A percentile compares a stretch with the other conserved stretches of the same genome.
Conservation (phyloP, 2,113 vertebrate species). For the Gambusia affinis region DNA sequence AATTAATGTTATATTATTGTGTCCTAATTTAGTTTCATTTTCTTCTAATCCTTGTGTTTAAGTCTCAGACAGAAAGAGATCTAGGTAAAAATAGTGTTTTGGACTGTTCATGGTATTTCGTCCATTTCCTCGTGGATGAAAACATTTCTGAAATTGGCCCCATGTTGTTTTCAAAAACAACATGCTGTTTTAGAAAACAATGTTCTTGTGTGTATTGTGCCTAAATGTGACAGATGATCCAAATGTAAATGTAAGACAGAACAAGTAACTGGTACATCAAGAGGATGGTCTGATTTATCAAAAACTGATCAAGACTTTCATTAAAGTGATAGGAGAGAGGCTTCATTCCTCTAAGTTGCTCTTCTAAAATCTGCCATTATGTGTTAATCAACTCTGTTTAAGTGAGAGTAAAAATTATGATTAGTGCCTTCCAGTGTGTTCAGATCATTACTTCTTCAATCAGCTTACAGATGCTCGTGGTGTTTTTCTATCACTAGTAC, state of each 20-base stretch:
- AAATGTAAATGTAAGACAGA: background rate
- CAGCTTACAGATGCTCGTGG: constrained; percentile 8
- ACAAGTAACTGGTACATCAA: background rate
- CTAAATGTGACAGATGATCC: too few relatives aligned
- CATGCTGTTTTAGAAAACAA: too few relatives aligned
- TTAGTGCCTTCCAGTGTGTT: constrained; percentile 14
- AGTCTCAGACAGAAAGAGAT: too few relatives aligned
- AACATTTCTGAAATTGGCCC: too few relatives aligned
- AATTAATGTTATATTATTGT: too few relatives aligned
- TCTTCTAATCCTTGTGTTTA: too few relatives aligned
- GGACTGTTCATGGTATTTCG: too few relatives aligned
- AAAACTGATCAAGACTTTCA: constrained; percentile 34
- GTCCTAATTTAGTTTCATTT: too few relatives aligned
- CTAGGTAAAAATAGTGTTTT: too few relatives aligned
- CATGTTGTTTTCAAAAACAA: too few relatives aligned
- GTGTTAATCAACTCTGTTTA: constrained; percentile 35
- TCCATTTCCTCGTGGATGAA: too few relatives aligned
- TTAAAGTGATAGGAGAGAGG: constrained; percentile 11
- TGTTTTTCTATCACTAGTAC: background rate
- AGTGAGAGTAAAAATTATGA: constrained; percentile 26
- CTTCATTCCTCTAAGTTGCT: constrained; percentile 15
- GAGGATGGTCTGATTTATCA: constrained; percentile 5
- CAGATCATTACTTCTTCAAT: constrained; percentile 40
- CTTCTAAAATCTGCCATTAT: constrained; percentile 30
- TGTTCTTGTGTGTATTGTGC: too few relatives aligned